Conservation (phyloP, 2,888 invertebrate genomes). For the Limenitis camilla region DNA sequence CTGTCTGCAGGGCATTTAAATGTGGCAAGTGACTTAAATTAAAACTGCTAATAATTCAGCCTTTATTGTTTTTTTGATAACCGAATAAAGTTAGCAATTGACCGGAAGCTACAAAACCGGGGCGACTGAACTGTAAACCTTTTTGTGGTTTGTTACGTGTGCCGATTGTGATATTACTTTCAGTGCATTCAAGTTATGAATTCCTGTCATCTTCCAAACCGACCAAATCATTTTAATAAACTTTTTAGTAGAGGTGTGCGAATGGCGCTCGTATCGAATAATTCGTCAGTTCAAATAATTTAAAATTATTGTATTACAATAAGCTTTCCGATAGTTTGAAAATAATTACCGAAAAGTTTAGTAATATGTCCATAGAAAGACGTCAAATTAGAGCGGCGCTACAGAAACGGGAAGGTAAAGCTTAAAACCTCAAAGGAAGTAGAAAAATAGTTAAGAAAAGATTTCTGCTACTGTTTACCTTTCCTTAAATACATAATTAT, state of each 20-base stretch:
- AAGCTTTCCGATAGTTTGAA: too few species aligned
- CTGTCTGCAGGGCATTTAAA: background rate
- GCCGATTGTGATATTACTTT: conserved; percentile 22
- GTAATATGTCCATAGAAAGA: too few species aligned
- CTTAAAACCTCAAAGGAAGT: background rate
- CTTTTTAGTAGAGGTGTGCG: background rate
- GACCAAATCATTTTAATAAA: conserved; percentile 11
- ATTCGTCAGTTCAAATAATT: too few species aligned
- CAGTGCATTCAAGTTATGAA: conserved; percentile 14
- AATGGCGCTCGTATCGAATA: background rate
- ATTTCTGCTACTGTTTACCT: background rate
- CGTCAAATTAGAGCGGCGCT: background rate
- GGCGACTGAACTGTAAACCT: conserved; percentile 22
- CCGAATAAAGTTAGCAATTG: conserved; percentile 13
- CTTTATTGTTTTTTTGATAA: conserved; percentile 18
- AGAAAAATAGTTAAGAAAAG: background rate
- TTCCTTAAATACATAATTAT: background rate
- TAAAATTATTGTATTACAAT: too few species aligned
- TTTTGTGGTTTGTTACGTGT: conserved; percentile 26
- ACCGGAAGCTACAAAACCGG: conserved; percentile 25
- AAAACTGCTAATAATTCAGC: conserved; percentile 11
- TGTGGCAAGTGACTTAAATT: conserved; percentile 2
- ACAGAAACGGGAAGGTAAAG: background rate
- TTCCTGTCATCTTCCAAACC: conserved; percentile 13
- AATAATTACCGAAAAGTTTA: too few species aligned